Evolutionary conservation across 2,113 vertebrate species (phyloP), one percentile per base, ranked within the genome.

Genomic region (Perccottus glenii): DNA sequence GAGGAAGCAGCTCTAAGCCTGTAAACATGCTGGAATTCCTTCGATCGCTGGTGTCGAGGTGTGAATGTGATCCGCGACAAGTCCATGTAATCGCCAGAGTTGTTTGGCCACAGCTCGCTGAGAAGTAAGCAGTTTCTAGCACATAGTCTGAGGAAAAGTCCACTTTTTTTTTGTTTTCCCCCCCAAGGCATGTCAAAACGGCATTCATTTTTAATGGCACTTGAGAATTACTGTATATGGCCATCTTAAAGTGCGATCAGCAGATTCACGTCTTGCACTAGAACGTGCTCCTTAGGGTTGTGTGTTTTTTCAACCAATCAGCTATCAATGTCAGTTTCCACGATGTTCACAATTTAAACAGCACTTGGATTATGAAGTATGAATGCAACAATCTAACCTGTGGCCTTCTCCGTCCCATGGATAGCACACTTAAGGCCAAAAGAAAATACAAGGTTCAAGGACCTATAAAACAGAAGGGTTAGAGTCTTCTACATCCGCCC

Each of bases 171-270:
- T 16, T n/a, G n/a, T n/a, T n/a, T 5, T 53, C 43, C 42, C 40
- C 59, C 66, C 11, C 11, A 32, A 62, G 50, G 56, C 33, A 16
- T 45, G 48, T 59, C 55, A 51, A 50, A 49, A 59, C 9, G 36
- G 15, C 53, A 69, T 75, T 72, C n/a, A 64, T 67, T 64, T 75
- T 78, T 67, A 81, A 78, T 75, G 58, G n/a, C 36, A 68, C 35
- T 58, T 58, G 7, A 27, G 64, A 78, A 44, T 51, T 64, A 27
- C 19, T 27, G 19, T 27, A 27, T 27, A 64, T 44, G 62, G 12
- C 8, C 33, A n/a, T 45, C 46, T 64, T 70, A 50, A 70, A 48
- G 52, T 51, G 51, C 32, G 38, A 46, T 72, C 35, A 8, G 50
- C 42, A 11, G 5, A 15, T 16, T 14, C 27, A 50, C 49, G 46